Percentiles rank a stretch among this genome's conserved stretches.
Evolutionary conservation across 1,140 invertebrate genomes (phyloP).

Genomic region (Parapsyche elsis): DNA sequence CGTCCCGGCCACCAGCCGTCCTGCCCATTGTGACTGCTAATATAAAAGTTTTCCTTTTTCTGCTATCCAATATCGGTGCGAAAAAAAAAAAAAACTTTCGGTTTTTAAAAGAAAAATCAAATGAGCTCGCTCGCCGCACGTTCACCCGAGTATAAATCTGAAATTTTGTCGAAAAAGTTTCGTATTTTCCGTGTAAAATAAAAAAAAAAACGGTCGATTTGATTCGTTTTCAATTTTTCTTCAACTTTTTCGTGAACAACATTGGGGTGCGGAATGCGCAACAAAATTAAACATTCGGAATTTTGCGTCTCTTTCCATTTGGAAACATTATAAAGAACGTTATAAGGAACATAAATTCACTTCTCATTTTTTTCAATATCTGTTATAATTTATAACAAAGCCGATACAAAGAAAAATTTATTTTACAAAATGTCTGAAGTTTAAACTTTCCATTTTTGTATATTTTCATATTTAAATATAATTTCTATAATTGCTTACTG

Average conservation of each 20-base stretch:
- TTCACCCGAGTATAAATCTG: conserved; percentile 16
- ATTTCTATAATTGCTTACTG: no score
- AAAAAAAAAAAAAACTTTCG: conserved; percentile 38
- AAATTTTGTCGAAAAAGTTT: not conserved
- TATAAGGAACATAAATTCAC: no score
- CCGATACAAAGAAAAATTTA: no score
- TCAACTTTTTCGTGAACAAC: not conserved
- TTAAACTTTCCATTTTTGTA: no score
- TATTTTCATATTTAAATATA: no score
- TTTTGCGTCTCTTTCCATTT: not conserved
- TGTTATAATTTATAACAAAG: no score
- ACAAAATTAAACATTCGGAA: not conserved
- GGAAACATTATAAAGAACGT: no score
- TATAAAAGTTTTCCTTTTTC: conserved; percentile 53
- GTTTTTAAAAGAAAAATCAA: conserved; percentile 50
- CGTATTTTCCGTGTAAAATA: not conserved
- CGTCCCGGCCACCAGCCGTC: conserved; percentile 33
- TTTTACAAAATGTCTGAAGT: no score
- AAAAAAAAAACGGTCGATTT: not conserved
- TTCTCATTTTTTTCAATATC: no score
- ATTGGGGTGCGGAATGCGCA: not conserved
- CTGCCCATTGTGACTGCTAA: conserved; percentile 53
- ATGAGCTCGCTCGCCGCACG: conserved; percentile 34
- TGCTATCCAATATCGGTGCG: conserved; percentile 36
- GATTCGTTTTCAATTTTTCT: conserved; percentile 14